Evolutionary conservation across 2,113 vertebrate species (phyloP).

Genomic region (Tachysurus vachellii): DNA sequence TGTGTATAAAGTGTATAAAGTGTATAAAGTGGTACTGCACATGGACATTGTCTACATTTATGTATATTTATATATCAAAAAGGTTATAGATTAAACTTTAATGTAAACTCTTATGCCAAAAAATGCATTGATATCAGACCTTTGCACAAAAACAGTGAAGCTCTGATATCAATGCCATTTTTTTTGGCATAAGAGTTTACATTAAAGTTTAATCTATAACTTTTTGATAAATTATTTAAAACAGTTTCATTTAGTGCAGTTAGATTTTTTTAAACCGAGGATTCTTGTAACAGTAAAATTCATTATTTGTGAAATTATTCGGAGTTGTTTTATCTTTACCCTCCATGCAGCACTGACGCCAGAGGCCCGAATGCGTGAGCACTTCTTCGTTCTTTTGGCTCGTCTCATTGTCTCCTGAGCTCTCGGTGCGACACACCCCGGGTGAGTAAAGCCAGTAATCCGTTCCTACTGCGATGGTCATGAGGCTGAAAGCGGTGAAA

Average conservation of each 20-base stretch:
- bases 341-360: slow-evolving; percentile 97
- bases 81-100: not conserved
- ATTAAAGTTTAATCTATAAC: not conserved
- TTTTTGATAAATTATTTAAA: not conserved
- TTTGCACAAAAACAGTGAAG: no score
- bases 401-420: slow-evolving; percentile 87
- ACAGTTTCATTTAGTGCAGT: not conserved
- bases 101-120: no score
- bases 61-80: no score
- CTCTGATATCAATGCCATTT: no score
- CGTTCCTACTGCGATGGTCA: slow-evolving; percentile 97
- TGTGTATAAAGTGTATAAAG: no score
- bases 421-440: slow-evolving; percentile 89
- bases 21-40: no score
- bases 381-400: slow-evolving; percentile 95
- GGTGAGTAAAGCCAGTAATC: slow-evolving; percentile 98
- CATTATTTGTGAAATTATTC: not conserved
- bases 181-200: no score
- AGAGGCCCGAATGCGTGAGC: slow-evolving; percentile 94
- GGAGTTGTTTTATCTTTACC: slow-evolving; percentile 66
- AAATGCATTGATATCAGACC: no score
- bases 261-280: not conserved
- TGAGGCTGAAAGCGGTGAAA: slow-evolving; percentile 95
- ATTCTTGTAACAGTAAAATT: not conserved
- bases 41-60: no score